Conservation (phyloP, 2,113 vertebrate species). For the Laticauda colubrina region DNA sequence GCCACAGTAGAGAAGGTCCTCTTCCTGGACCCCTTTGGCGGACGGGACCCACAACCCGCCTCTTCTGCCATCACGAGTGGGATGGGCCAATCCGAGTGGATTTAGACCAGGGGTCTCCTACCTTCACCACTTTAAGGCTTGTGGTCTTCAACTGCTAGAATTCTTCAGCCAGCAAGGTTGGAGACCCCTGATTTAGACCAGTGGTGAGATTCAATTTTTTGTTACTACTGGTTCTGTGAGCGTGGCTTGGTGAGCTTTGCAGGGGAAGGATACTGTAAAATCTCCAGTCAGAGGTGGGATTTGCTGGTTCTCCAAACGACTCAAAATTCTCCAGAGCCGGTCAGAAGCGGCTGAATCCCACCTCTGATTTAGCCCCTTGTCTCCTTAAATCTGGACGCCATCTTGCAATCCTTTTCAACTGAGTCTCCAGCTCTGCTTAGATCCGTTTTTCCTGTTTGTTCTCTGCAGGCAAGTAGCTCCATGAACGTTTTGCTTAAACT, state of each 20-base stretch:
- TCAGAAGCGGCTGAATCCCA: no score
- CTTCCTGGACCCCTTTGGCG: background rate
- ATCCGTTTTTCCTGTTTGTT: constrained; percentile 35
- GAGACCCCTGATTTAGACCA: no score
- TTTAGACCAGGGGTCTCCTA: background rate
- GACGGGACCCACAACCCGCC: background rate
- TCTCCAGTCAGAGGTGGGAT: no score
- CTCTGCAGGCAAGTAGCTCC: constrained; percentile 39
- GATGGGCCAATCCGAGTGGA: background rate
- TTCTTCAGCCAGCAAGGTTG: no score
- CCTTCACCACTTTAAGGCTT: no score
- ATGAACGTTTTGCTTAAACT: constrained; percentile 53
- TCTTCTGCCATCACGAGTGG: background rate
- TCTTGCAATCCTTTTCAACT: constrained; percentile 15
- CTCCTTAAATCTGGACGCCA: background rate
- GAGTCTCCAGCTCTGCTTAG: background rate
- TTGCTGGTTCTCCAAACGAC: no score
- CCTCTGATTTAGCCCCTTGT: background rate
- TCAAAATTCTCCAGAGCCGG: no score
- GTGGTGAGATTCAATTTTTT: no score
- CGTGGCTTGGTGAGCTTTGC: no score
- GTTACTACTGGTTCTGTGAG: no score
- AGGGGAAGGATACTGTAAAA: no score
- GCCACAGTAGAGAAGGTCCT: background rate
- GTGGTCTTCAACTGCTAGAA: no score